phyloP scores from a whole-genome alignment of 2,113 vertebrate genomes.

The Corythoichthys intestinalis region DNA sequence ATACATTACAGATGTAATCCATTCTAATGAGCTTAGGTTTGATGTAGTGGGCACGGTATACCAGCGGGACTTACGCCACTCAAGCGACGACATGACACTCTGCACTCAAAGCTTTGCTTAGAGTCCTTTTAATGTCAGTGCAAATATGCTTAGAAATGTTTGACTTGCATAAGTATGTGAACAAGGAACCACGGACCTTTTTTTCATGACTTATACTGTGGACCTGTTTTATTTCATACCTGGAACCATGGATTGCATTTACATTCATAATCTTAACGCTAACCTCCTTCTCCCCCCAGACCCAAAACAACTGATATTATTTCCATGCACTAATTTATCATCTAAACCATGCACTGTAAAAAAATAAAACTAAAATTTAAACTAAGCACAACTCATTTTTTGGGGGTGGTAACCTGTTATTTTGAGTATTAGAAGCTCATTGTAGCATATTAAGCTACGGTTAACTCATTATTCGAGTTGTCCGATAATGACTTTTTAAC shows the following conservation, averaged over 20 bases:
- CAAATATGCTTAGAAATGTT: conserved; percentile 15
- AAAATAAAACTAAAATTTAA: too few species aligned
- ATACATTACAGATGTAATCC: conserved; percentile 71
- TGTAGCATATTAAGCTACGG: too few species aligned
- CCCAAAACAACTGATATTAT: too few species aligned
- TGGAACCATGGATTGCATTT: background rate
- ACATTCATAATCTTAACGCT: too few species aligned
- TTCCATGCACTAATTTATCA: too few species aligned
- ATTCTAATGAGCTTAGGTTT: conserved; percentile 68
- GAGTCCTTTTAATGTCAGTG: conserved; percentile 41
- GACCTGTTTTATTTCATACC: background rate
- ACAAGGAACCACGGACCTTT: background rate
- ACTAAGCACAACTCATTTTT: too few species aligned
- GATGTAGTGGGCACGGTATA: conserved; percentile 40
- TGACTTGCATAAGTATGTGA: conserved; percentile 3
- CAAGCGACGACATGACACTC: conserved; percentile 39
- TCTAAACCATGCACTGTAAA: too few species aligned
- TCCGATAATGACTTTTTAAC: too few species aligned
- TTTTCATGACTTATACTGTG: background rate
- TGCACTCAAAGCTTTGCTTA: conserved; percentile 23
- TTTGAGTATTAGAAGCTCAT: too few species aligned
- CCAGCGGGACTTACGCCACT: conserved; percentile 39
- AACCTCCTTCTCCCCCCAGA: too few species aligned
- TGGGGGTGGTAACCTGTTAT: too few species aligned
- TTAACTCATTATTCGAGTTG: too few species aligned